These are phyloP conservation scores for Lepidochrysops patricia DNA, from an alignment of 2,888 invertebrate genomes.

Conservation along the genomic window DNA sequence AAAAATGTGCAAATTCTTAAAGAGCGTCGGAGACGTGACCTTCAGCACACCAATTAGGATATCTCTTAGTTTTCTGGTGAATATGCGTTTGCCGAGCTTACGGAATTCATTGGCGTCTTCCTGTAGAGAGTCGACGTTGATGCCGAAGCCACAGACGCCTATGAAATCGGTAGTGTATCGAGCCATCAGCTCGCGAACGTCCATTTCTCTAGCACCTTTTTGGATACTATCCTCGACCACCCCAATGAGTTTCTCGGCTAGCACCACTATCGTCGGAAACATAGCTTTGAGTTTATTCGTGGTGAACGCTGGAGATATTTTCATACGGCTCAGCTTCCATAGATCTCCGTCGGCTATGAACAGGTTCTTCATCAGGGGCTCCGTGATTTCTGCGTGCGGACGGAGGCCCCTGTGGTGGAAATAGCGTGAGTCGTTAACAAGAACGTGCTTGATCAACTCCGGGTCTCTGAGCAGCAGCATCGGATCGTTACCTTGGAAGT, in stretches of 20 bases:
- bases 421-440: conserved; percentile 38
- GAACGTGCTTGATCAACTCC: conserved; percentile 35
- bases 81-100: conserved; percentile 52
- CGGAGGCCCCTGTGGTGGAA: conserved; percentile 43
- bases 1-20: conserved; percentile 24
- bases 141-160: conserved; percentile 59
- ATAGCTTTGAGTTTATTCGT: conserved; percentile 31
- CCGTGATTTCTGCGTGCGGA: conserved; percentile 29
- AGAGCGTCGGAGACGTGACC: conserved; percentile 31
- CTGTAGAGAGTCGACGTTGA: conserved; percentile 49
- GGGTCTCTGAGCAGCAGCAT: conserved; percentile 42
- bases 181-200: conserved; percentile 57
- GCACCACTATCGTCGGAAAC: conserved; percentile 37
- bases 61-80: conserved; percentile 44
- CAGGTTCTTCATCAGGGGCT: conserved; percentile 38
- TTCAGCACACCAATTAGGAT: conserved; percentile 40
- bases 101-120: conserved; percentile 56
- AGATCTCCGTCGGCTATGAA: conserved; percentile 45
- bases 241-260: neutral
- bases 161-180: conserved; percentile 63
- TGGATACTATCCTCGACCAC: neutral
- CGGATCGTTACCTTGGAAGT: conserved; percentile 39
- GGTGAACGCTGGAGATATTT: conserved; percentile 43
- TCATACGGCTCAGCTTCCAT: conserved; percentile 46
- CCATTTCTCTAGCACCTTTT: conserved; percentile 20